Evolutionary conservation across 1,140 invertebrate genomes (phyloP), one percentile per base, ranked within the genome.

Genomic region (Mercenaria mercenaria): DNA sequence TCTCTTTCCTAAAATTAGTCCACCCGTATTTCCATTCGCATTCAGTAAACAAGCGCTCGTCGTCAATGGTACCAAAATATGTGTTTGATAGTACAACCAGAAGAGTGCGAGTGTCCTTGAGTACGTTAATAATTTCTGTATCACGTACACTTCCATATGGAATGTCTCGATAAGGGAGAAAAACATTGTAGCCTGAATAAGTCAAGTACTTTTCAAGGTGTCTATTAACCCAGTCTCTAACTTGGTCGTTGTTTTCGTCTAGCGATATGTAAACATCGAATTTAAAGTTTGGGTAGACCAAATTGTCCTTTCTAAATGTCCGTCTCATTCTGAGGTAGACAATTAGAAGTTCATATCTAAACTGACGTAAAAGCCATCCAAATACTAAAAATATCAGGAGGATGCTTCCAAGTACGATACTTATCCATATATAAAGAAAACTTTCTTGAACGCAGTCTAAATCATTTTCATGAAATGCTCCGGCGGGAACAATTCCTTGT

Each of bases 1-100:
- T 34, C 29, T 52, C n/a, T 20, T 4, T 29, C 41, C n/a, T 56
- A 56, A 76, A 86, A 23, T 37, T 34, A 59, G 2, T 34, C 83
- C 83, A 86, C n/a, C 23, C 47, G 34, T 56, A 86, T n/a, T 86
- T 86, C 67, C 67, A 86, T 41, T 86, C 83, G 41, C 32, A 76
- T 39, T 76, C 83, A 11, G 83, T 56, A 50, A 47, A 39, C 23
- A 47, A 34, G 10, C 83, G 41, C 1, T 26, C 69, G 8, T 76
- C 15, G 29, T 86, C 41, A n/a, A 0, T 1, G 10, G 47, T 20
- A 39, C 11, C 2, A 8, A 64, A 23, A 50, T 77, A 88, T 39
- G 37, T 79, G 6, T 64, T 74, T 41, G 85, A 79, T 20, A 88
- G 52, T 13, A 88, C 32, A 26, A 88, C n/a, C 52, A 88, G 47